These are phyloP conservation scores for Sebastiscus albofasciatus DNA, from an alignment of 2,797 vertebrate genomes.

Conservation along the genomic window DNA sequence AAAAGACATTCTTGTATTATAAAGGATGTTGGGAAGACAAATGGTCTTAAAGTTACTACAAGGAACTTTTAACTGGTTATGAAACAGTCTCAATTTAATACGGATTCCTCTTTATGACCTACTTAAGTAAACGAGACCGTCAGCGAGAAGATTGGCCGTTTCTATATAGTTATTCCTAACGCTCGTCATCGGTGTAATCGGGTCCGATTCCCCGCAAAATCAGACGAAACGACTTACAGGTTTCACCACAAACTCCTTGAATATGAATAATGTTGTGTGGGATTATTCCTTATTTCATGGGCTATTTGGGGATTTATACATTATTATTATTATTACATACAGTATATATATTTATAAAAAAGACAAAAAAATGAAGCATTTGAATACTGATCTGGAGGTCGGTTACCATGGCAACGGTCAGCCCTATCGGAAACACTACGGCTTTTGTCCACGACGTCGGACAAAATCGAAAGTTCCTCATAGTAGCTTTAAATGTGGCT, in stretches of 20 bases:
- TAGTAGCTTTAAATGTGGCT: not conserved
- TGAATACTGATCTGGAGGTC: too few relatives aligned
- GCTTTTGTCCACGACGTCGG: not conserved
- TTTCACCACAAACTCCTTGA: not conserved
- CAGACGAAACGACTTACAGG: fast-evolving
- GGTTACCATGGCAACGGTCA: too few relatives aligned
- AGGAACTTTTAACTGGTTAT: not conserved
- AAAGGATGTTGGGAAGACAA: not conserved
- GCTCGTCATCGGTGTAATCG: not conserved
- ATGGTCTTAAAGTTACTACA: not conserved
- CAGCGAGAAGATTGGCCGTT: fast-evolving
- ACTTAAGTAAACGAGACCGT: not conserved
- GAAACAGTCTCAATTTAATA: not conserved
- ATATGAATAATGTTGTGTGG: too few relatives aligned
- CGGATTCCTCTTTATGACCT: not conserved
- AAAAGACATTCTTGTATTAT: not conserved
- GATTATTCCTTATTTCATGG: too few relatives aligned
- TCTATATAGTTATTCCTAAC: not conserved
- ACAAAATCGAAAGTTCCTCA: not conserved
- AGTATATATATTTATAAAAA: too few relatives aligned
- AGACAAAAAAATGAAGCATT: too few relatives aligned
- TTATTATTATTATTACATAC: too few relatives aligned
- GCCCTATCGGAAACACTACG: not conserved
- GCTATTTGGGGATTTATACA: too few relatives aligned
- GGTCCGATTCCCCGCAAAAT: too few relatives aligned